Evolutionary conservation across 2,888 invertebrate species (phyloP), one percentile per base, ranked within the genome.

Genomic region (Hypercompe scribonia): DNA sequence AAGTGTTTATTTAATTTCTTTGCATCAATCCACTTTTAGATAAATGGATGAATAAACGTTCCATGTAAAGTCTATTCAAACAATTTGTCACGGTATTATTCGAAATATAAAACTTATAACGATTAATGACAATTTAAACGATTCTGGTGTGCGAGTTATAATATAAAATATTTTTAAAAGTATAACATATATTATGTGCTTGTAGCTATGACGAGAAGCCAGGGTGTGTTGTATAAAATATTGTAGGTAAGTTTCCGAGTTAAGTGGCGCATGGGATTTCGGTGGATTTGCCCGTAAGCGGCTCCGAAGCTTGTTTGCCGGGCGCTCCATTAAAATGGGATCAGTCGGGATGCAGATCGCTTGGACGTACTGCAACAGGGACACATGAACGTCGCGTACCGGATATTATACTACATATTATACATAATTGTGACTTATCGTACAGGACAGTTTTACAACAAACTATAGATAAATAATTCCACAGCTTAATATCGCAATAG

Each of bases 291-390:
- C 90, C 91, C 87, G 93, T 94, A 95, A 95, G 95, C 95, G 91
- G 92, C 92, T 92, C 90, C 81, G 90, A 90, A 93, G 94, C 94
- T 93, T 95, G 95, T 95, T 95, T 95, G 95, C 95, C 93, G 92
- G 93, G 94, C 93, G 94, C 93, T 95, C 95, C 95, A 95, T 95
- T 95, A 95, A 95, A 95, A 95, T 95, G 90, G 95, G 95, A 95
- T 95, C 95, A 95, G 93, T 87, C 88, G 88, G 91, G 93, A 95
- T 95, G 95, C 95, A 95, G 94, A 95, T 95, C 93, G 93, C 90
- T 88, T 89, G 95, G 94, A 93, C 93, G 87, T 87, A 84, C 86
- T 88, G 88, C 88, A 85, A 79, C 80, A 85, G 84, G 83, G 88
- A 89, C 89, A 86, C 81, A 83, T 76, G 85, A 88, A 86, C 78